These are phyloP conservation scores for Eueides isabella DNA, from an alignment of 1,140 invertebrate species.

Conservation along the genomic window DNA sequence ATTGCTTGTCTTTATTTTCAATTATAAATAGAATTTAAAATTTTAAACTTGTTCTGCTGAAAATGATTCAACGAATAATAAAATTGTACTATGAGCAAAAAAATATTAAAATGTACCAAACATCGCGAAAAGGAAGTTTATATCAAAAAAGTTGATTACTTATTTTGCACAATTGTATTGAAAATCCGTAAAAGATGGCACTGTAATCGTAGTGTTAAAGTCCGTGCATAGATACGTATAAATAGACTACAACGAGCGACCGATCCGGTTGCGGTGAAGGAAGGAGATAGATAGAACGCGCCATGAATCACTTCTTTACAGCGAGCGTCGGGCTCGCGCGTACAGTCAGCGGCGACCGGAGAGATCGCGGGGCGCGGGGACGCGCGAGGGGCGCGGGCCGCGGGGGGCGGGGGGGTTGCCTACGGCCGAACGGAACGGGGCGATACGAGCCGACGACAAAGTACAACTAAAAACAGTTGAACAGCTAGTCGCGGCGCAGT, in stretches of 20 bases:
- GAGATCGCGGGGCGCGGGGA: constrained; percentile 61
- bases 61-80: background rate
- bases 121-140: background rate
- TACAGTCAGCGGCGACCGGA: constrained; percentile 59
- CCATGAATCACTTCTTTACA: constrained; percentile 80
- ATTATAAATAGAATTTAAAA: background rate
- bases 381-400: constrained; percentile 50
- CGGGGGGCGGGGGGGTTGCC: constrained; percentile 38
- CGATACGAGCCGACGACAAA: constrained; percentile 75
- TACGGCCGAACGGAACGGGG: constrained; percentile 69
- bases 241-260: constrained; percentile 80
- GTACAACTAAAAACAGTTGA: constrained; percentile 78
- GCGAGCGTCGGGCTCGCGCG: constrained; percentile 50
- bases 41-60: background rate
- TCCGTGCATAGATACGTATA: constrained; percentile 77
- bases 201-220: constrained; percentile 71
- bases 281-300: constrained; percentile 81
- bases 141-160: background rate
- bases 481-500: constrained; percentile 71
- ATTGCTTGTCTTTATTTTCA: constrained; percentile 21
- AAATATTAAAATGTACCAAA: constrained; percentile 1
- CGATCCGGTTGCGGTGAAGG: constrained; percentile 80
- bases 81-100: background rate
- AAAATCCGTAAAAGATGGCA: constrained; percentile 46
- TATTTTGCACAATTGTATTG: constrained; percentile 34